Base-by-base conservation (phyloP, 2,797 vertebrate genomes). In the Onychomys arenicola region DNA sequence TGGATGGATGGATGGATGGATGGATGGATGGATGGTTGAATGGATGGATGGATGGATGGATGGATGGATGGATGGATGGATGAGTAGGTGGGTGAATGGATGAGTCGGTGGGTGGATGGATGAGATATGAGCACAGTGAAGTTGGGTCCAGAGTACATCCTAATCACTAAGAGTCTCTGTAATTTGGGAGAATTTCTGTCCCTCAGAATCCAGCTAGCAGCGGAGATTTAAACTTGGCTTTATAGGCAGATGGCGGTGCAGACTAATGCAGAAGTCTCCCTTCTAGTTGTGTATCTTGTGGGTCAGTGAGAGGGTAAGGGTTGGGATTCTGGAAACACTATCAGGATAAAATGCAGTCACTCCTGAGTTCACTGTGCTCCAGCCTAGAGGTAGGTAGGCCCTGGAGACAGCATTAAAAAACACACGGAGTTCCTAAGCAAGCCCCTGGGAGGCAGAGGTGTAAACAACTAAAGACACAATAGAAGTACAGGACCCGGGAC, bases 371-470 rank as follows among this genome's bases (percentile, higher is more conserved):
- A 37, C 21, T 19, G 29, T 52, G 80, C 49, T 46, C 3, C 3
- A 25, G 19, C 61, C 40, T 52, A 9, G 4, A 52, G 43, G 63
- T 16, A 52, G 43, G 63, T 16, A 61, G 63, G 37, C 93, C 78
- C 11, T 90, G 25, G 90, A 87, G 96, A 89, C 27, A 93, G 75
- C 75, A 91, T 92, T 88, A 84, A 76, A 87, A 69, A 88, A 32
- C 46, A 27, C 8, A 6, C 34, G 43, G 55, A 4, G 59, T 32
- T 25, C 8, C 63, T 34, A 52, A 12, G 6, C 0, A 52, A 34
- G 19, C 34, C 91, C 65, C 0, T 1, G 65, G 21, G 67, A 89
- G 29, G 27, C 8, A 5, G 10, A 69, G 63, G 27, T 59, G 12
- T 84, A 78, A 91, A 75, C 78, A 82, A 9, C 57, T 57, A 14